Evolutionary conservation across 1,140 invertebrate species (phyloP).

Genomic region (Drosophila pruinosa): DNA sequence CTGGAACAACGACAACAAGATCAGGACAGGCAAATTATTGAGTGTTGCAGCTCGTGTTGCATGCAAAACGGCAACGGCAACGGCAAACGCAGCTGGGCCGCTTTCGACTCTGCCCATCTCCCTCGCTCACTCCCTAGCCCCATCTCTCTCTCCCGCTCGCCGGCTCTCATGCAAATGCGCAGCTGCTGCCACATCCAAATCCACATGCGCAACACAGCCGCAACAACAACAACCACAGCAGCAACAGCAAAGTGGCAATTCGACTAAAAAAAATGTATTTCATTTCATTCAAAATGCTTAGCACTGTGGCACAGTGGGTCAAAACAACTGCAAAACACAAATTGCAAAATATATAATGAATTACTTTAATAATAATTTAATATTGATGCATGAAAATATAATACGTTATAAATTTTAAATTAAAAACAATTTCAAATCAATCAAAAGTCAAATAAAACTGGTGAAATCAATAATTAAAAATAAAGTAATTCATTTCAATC

Average conservation of each 20-base stretch:
- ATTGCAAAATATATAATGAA: background rate
- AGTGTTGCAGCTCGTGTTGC: conserved; percentile 79
- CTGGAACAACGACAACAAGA: conserved; percentile 31
- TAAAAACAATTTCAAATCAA: too few relatives aligned
- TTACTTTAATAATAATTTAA: background rate
- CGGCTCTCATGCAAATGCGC: conserved; percentile 63
- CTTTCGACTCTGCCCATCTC: background rate
- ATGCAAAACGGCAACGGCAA: conserved; percentile 34
- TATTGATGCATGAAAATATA: too few relatives aligned
- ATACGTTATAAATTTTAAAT: too few relatives aligned
- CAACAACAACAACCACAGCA: conserved; percentile 16
- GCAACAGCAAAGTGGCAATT: conserved; percentile 59
- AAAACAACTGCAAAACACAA: background rate
- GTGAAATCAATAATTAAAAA: too few relatives aligned
- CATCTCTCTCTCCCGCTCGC: background rate
- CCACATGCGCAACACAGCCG: conserved; percentile 35
- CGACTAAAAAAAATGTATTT: conserved; percentile 65
- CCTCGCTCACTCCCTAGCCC: background rate
- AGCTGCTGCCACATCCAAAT: conserved; percentile 53
- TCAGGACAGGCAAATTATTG: conserved; percentile 72
- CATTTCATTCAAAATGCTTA: conserved; percentile 55
- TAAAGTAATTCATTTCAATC: too few relatives aligned
- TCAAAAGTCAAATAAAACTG: too few relatives aligned
- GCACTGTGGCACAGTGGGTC: conserved; percentile 28
- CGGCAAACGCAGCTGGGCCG: conserved; percentile 9